A percentile compares a stretch with the other conserved stretches of the same genome.
phyloP scores from a whole-genome alignment of 2,797 vertebrate genomes.

The Sebastes matsubarae region DNA sequence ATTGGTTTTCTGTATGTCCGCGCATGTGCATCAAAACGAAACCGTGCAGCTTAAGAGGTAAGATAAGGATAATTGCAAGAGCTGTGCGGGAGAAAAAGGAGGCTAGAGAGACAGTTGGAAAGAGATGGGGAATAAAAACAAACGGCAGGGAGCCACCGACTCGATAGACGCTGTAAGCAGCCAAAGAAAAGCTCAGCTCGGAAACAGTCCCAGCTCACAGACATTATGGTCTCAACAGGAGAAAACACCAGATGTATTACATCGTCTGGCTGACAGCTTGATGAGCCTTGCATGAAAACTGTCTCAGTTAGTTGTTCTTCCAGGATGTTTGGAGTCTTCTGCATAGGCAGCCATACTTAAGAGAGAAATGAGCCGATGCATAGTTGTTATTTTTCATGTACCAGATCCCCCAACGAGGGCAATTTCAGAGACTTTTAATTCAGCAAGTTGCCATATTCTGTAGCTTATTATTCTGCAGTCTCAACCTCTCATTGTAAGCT shows the following conservation, averaged over 20 bases:
- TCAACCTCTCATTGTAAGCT: neutral
- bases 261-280: slow-evolving; percentile 51
- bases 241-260: slow-evolving; percentile 49
- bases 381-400: slow-evolving; percentile 5
- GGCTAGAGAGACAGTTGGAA: slow-evolving; percentile 12
- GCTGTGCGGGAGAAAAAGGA: neutral
- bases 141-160: slow-evolving; percentile 13
- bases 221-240: slow-evolving; percentile 49
- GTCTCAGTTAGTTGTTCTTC: slow-evolving; percentile 22
- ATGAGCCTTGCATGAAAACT: slow-evolving; percentile 37
- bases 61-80: slow-evolving; percentile 27
- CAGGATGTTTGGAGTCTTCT: slow-evolving; percentile 27
- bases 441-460: neutral
- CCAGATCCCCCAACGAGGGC: neutral
- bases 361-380: slow-evolving; percentile 16
- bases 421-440: slow-evolving; percentile 27
- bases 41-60: slow-evolving; percentile 13
- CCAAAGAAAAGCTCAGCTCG: slow-evolving; percentile 26
- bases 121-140: slow-evolving; percentile 29
- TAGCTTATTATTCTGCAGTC: slow-evolving; percentile 9
- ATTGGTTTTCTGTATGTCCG: neutral
- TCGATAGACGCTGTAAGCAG: slow-evolving; percentile 14
- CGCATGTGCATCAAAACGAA: slow-evolving; percentile 6
- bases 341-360: slow-evolving; percentile 10
- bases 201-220: slow-evolving; percentile 29